Conservation (phyloP, 2,888 invertebrate species). For the Eupsilia transversa region DNA sequence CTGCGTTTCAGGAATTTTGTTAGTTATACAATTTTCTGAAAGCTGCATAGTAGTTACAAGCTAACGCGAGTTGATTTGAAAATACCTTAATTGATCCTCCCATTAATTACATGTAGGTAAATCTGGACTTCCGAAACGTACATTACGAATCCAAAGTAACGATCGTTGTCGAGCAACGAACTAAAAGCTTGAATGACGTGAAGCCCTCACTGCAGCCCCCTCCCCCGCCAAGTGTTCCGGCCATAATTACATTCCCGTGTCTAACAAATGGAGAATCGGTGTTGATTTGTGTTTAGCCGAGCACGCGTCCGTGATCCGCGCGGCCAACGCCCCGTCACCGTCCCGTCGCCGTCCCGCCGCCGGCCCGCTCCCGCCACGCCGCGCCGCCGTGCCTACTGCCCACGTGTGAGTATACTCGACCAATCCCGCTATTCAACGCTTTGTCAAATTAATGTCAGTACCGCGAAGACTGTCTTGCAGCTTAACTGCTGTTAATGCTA, state of each 20-base stretch:
- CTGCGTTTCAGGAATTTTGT: not conserved
- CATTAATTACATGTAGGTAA: conserved; percentile 34
- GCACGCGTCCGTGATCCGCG: conserved; percentile 82
- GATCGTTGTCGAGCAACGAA: conserved; percentile 86
- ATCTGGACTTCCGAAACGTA: conserved; percentile 73
- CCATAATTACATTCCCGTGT: conserved; percentile 91
- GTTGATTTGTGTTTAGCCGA: conserved; percentile 91
- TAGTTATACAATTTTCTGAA: not conserved
- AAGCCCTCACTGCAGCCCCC: conserved; percentile 71
- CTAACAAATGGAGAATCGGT: conserved; percentile 92
- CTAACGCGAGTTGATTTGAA: not conserved
- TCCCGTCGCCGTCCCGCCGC: conserved; percentile 45
- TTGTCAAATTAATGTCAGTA: conserved; percentile 54
- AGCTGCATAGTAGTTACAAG: not conserved
- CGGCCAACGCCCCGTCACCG: conserved; percentile 65
- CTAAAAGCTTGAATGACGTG: conserved; percentile 89
- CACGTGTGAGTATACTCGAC: conserved; percentile 51
- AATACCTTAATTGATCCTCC: not conserved
- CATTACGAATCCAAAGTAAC: conserved; percentile 85
- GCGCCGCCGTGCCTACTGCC: conserved; percentile 16
- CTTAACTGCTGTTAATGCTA: conserved; percentile 37
- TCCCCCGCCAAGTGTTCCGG: conserved; percentile 86
- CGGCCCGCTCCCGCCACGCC: conserved; percentile 25
- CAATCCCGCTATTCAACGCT: conserved; percentile 22
- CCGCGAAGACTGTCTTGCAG: conserved; percentile 32